Percentiles rank a stretch among this genome's conserved stretches.
phyloP scores from a whole-genome alignment of 2,888 invertebrate species.

The Drosophila melanosoma region DNA sequence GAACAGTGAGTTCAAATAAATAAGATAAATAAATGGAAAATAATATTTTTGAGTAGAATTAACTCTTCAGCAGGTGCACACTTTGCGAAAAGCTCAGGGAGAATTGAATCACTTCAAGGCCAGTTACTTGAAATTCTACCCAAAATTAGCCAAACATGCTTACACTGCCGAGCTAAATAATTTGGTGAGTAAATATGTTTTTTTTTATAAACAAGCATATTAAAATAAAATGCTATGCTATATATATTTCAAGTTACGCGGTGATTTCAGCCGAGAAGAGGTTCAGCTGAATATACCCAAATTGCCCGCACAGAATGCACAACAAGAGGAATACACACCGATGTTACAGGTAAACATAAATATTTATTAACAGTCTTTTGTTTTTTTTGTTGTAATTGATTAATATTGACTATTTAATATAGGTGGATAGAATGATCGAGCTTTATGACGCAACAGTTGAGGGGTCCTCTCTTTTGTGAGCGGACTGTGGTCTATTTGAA shows the following conservation, averaged over 20 bases:
- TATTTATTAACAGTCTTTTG: conserved; percentile 29
- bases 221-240: not conserved
- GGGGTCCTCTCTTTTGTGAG: conserved; percentile 32
- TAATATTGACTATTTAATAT: conserved; percentile 11
- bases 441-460: conserved; percentile 47
- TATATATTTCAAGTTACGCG: conserved; percentile 54
- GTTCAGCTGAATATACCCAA: conserved; percentile 72
- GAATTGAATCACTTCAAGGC: conserved; percentile 57
- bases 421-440: conserved; percentile 61
- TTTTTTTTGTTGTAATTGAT: conserved; percentile 12
- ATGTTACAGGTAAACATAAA: conserved; percentile 48
- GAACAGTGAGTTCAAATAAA: conserved; percentile 42
- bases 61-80: conserved; percentile 72
- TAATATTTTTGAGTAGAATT: conserved; percentile 62
- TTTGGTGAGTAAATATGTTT: conserved; percentile 58
- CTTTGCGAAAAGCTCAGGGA: conserved; percentile 70
- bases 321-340: conserved; percentile 28
- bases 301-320: conserved; percentile 34
- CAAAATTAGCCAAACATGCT: conserved; percentile 69
- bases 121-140: conserved; percentile 58
- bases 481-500: conserved; percentile 9
- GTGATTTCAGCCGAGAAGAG: conserved; percentile 68
- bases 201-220: not conserved
- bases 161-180: conserved; percentile 73
- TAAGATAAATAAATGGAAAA: not conserved